Base-by-base conservation (phyloP, 2,113 vertebrate genomes). In the Nibea albiflora region DNA sequence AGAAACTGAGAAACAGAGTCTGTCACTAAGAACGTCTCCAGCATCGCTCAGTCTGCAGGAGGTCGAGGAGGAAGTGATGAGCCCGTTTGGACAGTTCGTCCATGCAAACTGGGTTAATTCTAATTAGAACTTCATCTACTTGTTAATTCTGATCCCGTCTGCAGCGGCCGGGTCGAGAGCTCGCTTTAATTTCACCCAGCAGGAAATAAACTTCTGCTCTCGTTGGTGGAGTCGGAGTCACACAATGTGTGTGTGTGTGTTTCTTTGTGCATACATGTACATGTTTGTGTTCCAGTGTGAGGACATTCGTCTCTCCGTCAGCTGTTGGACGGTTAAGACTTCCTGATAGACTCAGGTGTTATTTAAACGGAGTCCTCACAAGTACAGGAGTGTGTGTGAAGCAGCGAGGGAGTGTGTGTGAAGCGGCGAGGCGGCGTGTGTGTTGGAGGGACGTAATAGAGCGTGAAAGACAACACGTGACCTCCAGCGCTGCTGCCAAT, bases 381-480 rank as follows among this genome's bases (percentile, higher is more conserved):
- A 28, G 63, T 61, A 15, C 7, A 28, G 3, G 9, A 64, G 26
- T 52, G 69, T 31, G 28, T 31, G 28, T 42, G 57, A 8, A 5
- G 5, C 47, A 62, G 66, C 2, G 20, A 24, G 24, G 26, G 49
- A 31, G 39, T 12, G 16, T 0, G 57, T 15, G 24, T 31, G 39
- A 8, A 5, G 5, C 47, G 58, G 66, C 2, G 20, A 24, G 24
- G 56, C n/a, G 26, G 49, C 42, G 39, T 12, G 16, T 0, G 57
- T 15, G 24, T 26, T 35, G 76, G 71, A 60, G 15, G 56, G 84
- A 62, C 24, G 61, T 83, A 84, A 90, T 65, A 63, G 84, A 79
- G 85, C 86, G 4, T 91, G 86, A 90, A 92, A 90, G 89, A 76
- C 88, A 88, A 71, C 65, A 39, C 74, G 76, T 31, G 87, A 90